Evolutionary conservation across 2,113 vertebrate genomes (phyloP).

Genomic region (Cryptoleucopteryx plumbea): DNA sequence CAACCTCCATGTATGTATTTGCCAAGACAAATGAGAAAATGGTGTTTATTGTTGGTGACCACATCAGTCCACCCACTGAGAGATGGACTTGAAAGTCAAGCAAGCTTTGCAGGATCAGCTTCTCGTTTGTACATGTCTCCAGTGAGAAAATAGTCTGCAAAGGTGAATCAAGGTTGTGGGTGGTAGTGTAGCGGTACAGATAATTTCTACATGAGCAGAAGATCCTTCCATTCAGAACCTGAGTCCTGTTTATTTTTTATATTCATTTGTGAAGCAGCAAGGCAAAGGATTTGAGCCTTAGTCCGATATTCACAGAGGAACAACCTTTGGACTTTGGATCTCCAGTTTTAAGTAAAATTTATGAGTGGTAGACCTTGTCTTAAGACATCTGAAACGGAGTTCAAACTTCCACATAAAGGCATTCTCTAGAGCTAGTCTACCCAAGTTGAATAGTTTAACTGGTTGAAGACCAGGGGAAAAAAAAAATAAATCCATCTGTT

Average conservation of each 20-base stretch:
- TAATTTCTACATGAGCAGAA: background rate
- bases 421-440: background rate
- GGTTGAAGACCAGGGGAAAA: background rate
- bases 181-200: background rate
- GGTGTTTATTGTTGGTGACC: background rate
- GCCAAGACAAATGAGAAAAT: background rate
- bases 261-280: background rate
- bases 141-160: background rate
- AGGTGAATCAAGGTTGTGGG: background rate
- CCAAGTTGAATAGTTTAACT: background rate
- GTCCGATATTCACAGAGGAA: background rate
- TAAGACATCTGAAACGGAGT: background rate
- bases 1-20: background rate
- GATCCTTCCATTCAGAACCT: background rate
- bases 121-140: background rate
- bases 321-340: background rate
- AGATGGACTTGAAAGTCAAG: background rate
- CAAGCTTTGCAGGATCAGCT: background rate
- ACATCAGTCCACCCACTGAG: background rate
- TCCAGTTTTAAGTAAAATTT: background rate
- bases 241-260: background rate
- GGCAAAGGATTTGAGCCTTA: background rate
- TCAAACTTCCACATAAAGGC: background rate
- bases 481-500: background rate
- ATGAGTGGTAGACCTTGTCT: background rate